Base-by-base conservation (phyloP, 2,797 vertebrate species). In the Pangasius macronema region DNA sequence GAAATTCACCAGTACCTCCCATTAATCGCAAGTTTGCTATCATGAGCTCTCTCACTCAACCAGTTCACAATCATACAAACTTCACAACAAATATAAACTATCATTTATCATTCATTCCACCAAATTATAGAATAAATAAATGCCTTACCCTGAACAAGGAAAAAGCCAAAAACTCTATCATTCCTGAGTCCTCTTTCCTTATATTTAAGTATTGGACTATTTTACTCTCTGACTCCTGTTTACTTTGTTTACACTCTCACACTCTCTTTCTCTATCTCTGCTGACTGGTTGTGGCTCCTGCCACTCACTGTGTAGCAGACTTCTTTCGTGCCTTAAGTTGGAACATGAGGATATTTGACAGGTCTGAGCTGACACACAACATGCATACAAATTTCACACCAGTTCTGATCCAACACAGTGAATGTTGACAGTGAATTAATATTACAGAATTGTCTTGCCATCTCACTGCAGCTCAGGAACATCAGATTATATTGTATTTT, bases 301-400 rank as follows among this genome's bases (percentile, higher is more conserved):
- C 30, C 30, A 79, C 10, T 79, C 33, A 77, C 14, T 18, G 16
- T 55, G 76, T 57, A 5, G n/a, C n/a, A 33, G 53, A 39, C 30
- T 59, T 39, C 20, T 57, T 24, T 80, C 2, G 0, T 36, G 30
- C 51, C 30, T 79, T 57, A 22, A 36, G 18, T 57, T 59, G 53
- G 30, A 7, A 57, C 20, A 80, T 39, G 20, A 80, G 53, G 10
- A 39, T 80, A 30, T 57, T 24, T 80, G 77, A 36, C 20, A 5
- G 36, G 76, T 13, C 76, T 36, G 20, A 80, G 53, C 53, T 57
- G 53, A 59, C 0, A 5, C 75, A 55, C 49, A 77, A 33, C 51
- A 55, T 55, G 51, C 73, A 76, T 30, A 76, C n/a, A 30, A 76
- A 76, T 76, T 76, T 53, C 72, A 18, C 42, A 75, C 3, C 72